Conservation (phyloP, 2,113 vertebrate genomes). For the Bufo gargarizans region DNA sequence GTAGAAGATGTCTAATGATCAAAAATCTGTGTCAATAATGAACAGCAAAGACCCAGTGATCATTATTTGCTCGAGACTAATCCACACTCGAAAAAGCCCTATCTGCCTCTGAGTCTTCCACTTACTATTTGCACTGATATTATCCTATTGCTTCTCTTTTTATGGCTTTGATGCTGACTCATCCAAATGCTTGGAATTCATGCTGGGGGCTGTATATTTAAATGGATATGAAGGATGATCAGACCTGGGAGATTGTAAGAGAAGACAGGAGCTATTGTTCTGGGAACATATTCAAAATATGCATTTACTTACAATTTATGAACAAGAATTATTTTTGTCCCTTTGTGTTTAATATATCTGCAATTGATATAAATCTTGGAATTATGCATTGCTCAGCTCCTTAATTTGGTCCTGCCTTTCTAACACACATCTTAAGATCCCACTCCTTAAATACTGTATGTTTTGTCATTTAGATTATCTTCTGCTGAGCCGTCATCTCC, state of each 20-base stretch:
- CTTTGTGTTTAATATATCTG: conserved; percentile 55
- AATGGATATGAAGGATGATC: conserved; percentile 53
- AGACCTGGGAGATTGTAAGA: conserved; percentile 42
- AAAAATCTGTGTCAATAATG: conserved; percentile 59
- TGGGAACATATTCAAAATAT: conserved; percentile 58
- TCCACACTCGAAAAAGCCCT: conserved; percentile 48
- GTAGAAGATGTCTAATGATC: conserved; percentile 53
- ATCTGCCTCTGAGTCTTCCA: conserved; percentile 37
- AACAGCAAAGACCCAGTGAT: conserved; percentile 45
- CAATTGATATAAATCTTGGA: conserved; percentile 58
- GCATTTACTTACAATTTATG: conserved; percentile 58
- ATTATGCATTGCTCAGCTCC: conserved; percentile 56
- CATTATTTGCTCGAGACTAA: conserved; percentile 57
- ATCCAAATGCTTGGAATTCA: conserved; percentile 53
- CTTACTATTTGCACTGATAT: conserved; percentile 54
- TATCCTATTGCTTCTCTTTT: conserved; percentile 24
- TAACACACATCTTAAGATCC: conserved; percentile 27
- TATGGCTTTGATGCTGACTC: conserved; percentile 46
- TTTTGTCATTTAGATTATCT: conserved; percentile 39
- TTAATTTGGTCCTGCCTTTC: neutral
- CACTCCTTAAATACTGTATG: neutral
- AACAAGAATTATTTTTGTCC: conserved; percentile 16
- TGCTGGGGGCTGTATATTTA: conserved; percentile 45
- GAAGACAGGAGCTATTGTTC: conserved; percentile 52
- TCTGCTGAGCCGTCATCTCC: neutral